A percentile compares a stretch with the other conserved stretches of the same genome.
These are phyloP conservation scores for Myiozetetes cayanensis DNA, from an alignment of 2,113 vertebrate genomes.

Conservation along the genomic window DNA sequence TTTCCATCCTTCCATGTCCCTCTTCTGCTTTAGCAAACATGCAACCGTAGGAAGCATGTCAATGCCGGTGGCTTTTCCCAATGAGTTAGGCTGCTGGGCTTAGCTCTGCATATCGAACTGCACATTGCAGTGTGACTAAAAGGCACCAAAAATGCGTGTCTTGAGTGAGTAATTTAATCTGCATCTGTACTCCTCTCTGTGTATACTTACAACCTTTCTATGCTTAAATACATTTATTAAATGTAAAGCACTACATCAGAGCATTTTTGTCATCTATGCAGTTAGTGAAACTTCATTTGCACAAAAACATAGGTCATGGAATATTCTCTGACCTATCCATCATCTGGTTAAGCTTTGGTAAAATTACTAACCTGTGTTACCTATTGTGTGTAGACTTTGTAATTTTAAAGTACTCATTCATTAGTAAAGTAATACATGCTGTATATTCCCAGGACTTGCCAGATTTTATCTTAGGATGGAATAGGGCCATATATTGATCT, in stretches of 20 bases:
- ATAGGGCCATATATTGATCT: neutral
- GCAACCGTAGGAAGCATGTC: neutral
- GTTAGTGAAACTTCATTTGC: constrained; percentile 9
- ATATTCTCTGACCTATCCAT: neutral
- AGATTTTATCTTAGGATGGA: neutral
- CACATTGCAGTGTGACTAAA: rapidly evolving
- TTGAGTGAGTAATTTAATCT: neutral
- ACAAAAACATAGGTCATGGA: neutral
- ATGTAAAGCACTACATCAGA: neutral
- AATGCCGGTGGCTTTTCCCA: neutral
- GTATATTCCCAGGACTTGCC: neutral
- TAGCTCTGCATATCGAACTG: neutral
- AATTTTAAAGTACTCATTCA: neutral
- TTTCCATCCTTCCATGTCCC: neutral
- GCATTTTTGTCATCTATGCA: neutral
- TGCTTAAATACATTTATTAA: neutral
- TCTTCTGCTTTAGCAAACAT: neutral
- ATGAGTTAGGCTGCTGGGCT: neutral
- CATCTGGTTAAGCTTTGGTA: neutral
- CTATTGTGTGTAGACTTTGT: neutral
- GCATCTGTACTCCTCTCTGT: neutral
- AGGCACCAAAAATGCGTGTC: neutral
- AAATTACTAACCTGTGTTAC: neutral
- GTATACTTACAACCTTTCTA: neutral
- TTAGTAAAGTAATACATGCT: neutral